Percentiles rank a stretch among this genome's conserved stretches.
Evolutionary conservation across 2,797 vertebrate genomes (phyloP).

Genomic region (Octomys mimax): DNA sequence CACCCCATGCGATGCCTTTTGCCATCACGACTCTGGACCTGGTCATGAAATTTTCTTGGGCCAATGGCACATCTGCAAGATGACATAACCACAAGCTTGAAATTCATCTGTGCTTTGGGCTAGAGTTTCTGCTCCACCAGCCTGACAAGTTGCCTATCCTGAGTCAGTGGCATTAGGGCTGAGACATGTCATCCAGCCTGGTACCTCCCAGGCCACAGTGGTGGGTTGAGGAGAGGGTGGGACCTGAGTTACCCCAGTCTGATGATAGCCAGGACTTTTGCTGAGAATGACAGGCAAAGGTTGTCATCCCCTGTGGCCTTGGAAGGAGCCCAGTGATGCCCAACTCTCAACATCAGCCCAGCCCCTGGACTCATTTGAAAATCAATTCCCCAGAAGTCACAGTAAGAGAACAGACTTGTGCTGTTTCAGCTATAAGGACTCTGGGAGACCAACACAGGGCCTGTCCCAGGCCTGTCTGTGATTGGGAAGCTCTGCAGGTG

Average conservation of each 20-base stretch:
- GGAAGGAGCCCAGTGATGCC: background rate
- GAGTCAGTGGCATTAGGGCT: background rate
- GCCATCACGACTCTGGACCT: background rate
- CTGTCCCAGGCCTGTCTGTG: no score
- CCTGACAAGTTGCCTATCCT: background rate
- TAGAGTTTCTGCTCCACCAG: background rate
- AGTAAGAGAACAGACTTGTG: background rate
- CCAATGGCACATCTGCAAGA: background rate
- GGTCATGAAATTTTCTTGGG: background rate
- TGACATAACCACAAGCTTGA: background rate
- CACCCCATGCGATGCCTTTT: background rate
- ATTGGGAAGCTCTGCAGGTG: background rate
- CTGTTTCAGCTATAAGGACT: background rate
- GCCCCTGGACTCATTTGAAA: background rate
- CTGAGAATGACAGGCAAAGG: background rate
- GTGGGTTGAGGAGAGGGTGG: background rate
- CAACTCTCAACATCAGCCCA: background rate
- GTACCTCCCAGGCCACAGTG: background rate
- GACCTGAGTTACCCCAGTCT: background rate
- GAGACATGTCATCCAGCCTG: background rate
- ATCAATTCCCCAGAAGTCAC: background rate
- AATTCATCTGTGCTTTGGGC: background rate
- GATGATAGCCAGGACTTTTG: background rate
- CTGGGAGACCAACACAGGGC: rapidly evolving
- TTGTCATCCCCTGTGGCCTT: background rate